These are phyloP conservation scores for Trachymyrmex cornetzi DNA, from an alignment of 1,140 invertebrate genomes.

Conservation along the genomic window DNA sequence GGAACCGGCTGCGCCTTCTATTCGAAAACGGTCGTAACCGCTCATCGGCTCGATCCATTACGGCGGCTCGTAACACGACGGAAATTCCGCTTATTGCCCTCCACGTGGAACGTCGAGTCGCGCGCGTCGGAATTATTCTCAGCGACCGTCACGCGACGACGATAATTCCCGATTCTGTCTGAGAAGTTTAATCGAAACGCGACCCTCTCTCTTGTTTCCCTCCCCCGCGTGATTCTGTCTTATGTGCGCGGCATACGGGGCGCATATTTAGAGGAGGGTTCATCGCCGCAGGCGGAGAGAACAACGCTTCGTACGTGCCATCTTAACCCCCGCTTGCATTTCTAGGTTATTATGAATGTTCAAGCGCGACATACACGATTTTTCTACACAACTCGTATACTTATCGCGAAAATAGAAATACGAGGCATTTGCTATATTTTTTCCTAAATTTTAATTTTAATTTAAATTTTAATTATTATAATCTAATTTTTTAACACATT, in stretches of 20 bases:
- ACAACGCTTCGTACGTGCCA: slow-evolving; percentile 34
- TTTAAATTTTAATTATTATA: neutral
- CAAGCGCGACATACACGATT: neutral
- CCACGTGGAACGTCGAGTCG: slow-evolving; percentile 13
- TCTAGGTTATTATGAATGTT: neutral
- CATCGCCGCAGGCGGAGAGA: neutral
- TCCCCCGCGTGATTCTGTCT: slow-evolving; percentile 17
- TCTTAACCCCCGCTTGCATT: slow-evolving; percentile 3
- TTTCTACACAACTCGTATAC: neutral
- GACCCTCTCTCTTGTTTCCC: slow-evolving; percentile 37
- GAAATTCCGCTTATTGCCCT: slow-evolving; percentile 62
- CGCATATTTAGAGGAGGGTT: slow-evolving; percentile 46
- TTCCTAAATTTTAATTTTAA: neutral
- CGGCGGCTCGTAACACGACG: slow-evolving; percentile 39
- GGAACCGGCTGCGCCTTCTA: slow-evolving; percentile 13
- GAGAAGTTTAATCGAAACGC: slow-evolving; percentile 63
- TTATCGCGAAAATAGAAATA: neutral
- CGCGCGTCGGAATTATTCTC: slow-evolving; percentile 49
- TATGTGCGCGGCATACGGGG: slow-evolving; percentile 38
- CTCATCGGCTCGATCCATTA: slow-evolving; percentile 59
- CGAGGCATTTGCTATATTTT: neutral
- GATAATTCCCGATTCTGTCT: slow-evolving; percentile 63
- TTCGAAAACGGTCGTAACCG: slow-evolving; percentile 52
- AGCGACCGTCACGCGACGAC: slow-evolving; percentile 57
- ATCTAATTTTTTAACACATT: neutral